Base-by-base conservation (phyloP, 2,797 vertebrate genomes). In the Poecilia gillii region DNA sequence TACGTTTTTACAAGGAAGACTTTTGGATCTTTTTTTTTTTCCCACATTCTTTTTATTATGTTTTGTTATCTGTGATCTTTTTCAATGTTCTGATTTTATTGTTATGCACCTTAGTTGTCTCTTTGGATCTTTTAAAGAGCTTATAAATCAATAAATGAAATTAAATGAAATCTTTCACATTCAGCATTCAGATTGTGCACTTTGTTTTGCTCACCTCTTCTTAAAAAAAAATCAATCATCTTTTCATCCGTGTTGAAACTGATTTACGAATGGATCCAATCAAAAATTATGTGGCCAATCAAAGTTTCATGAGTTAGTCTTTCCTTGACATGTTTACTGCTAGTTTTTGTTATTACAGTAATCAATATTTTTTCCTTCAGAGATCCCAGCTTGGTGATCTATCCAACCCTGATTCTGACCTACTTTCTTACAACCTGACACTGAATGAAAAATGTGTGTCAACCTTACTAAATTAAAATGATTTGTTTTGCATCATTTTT, bases 231-330 rank as follows among this genome's bases (percentile, higher is more conserved):
- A 68, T 12, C 36, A 3, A 36, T 64, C 6, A 33, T 31, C n/a
- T 59, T 14, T 59, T 59, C 12, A 59, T 59, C 11, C 2, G 4
- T 6, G n/a, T 59, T 59, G 12, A 59, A 16, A 31, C 57, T 6
- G 28, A 62, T 62, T 62, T 62, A 31, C 1, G 2, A 62, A 62
- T 62, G 57, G 28, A 33, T 62, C 28, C 57, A 31, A 62, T 14
- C 57, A 55, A n/a, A 25, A 55, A 55, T n/a, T 0, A 25, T 55
- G 2, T n/a, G 25, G 53, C 8, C 23, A 55, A 55, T 62, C 14
- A 31, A 31, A 62, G 57, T 62, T 62, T 62, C 28, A 62, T n/a
- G 57, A 62, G 57, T 62, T 33, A 62, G 57, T 62, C 57, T 31
- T 62, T 62, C 57, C 12, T 62, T 31, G 14, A 31, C 57, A 62